Percentiles rank a stretch among this genome's conserved stretches.
Conservation (phyloP, 2,888 invertebrate species). For the Trissoscelio sp. region DNA sequence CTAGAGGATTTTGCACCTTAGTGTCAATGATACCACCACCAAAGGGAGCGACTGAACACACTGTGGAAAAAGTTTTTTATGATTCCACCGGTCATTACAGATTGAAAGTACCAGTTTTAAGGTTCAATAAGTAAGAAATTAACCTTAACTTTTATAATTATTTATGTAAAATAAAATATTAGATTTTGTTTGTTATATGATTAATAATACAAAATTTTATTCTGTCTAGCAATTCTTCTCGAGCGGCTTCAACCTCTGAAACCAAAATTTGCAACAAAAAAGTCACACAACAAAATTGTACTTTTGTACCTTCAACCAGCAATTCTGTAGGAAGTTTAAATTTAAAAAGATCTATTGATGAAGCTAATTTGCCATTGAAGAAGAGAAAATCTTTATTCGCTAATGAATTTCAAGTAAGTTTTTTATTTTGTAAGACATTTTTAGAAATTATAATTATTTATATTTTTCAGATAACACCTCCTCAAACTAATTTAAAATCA, state of each 20-base stretch:
- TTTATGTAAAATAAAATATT: not conserved
- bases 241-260: no score
- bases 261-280: not conserved
- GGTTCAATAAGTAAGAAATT: slow-evolving; percentile 56
- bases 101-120: slow-evolving; percentile 72
- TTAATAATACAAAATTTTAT: not conserved
- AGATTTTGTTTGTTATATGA: not conserved
- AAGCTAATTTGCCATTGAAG: slow-evolving; percentile 49
- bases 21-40: slow-evolving; percentile 76
- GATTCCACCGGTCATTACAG: slow-evolving; percentile 73
- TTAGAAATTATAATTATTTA: not conserved
- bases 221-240: no score
- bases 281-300: not conserved
- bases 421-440: not conserved
- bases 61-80: slow-evolving; percentile 73
- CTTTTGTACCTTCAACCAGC: not conserved
- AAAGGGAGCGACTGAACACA: slow-evolving; percentile 71
- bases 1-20: slow-evolving; percentile 72
- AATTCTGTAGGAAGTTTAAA: not conserved
- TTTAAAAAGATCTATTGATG: slow-evolving; percentile 20
- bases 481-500: not conserved
- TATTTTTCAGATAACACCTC: not conserved
- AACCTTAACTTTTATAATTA: not conserved
- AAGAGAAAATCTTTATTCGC: slow-evolving; percentile 36
- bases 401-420: slow-evolving; percentile 25